Evolutionary conservation across 2,797 vertebrate genomes (phyloP), one percentile per base, ranked within the genome.

Genomic region (Perodicticus potto): DNA sequence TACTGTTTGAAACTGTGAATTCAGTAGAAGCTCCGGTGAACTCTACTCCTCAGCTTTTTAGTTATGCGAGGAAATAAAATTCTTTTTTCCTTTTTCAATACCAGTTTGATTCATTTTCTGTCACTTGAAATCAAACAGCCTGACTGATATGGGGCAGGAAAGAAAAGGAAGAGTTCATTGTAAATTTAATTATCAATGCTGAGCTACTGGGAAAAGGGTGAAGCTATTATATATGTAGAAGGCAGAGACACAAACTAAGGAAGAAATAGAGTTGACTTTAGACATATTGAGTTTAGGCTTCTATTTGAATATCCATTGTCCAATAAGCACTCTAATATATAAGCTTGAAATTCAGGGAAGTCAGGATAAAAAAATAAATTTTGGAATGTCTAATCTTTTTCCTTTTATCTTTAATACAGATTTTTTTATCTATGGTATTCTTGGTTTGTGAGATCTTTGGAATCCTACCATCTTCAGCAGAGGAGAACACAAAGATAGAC

Each of bases 161-260:
- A 73, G 45, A 87, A 97, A 89, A 88, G 34, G 25, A 82, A 87
- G 55, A 82, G 16, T 49, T 63, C n/a, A 43, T 69, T 94, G 22
- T 45, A 69, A 78, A 69, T 86, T 7, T 89, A 90, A 73, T 78
- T 19, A 57, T 45, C 43, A 69, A 45, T 70, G 23, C n/a, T 88
- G 45, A 83, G 40, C 27, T 29, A 65, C 2, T 76, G 32, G 27
- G 72, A 40, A 27, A 55, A 86, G 49, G 37, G 7, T n/a, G 5
- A 91, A 45, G 19, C 14, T 14, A 29, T 73, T 67, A 53, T 65
- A 45, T 7, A 22, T 78, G 27, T 70, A 40, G 55, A 69, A 86
- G 63, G 57, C 63, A 63, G 49, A 45, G 27, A 7, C 29, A 2
- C 3, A 23, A 84, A 49, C 22, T 69, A 34, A 92, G 8, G 61